A percentile compares a stretch with the other conserved stretches of the same genome.
These are phyloP conservation scores for Arenicola marina DNA, from an alignment of 2,888 invertebrate species.

Conservation along the genomic window DNA sequence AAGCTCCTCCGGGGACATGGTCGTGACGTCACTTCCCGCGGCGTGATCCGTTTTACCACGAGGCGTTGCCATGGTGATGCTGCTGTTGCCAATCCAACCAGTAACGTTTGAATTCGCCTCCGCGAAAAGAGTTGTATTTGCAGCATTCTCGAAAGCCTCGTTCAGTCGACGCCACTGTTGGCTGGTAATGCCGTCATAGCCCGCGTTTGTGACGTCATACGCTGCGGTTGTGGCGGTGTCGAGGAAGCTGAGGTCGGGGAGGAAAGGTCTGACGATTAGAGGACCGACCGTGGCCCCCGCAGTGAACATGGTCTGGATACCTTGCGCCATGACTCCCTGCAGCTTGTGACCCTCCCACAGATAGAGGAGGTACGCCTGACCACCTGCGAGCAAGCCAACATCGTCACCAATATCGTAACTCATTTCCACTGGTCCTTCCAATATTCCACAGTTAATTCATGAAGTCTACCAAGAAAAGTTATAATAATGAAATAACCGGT, in stretches of 20 bases:
- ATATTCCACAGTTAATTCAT: too few relatives aligned
- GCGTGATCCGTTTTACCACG: not conserved
- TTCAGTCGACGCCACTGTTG: too few relatives aligned
- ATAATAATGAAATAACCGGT: too few relatives aligned
- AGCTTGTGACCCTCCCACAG: slow-evolving; percentile 17
- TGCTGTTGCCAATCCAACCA: not conserved
- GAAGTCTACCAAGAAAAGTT: too few relatives aligned
- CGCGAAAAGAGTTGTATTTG: too few relatives aligned
- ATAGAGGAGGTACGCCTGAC: slow-evolving; percentile 21
- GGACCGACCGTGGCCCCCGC: slow-evolving; percentile 23
- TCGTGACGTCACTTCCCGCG: not conserved
- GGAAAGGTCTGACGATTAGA: slow-evolving; percentile 18
- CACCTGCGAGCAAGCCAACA: slow-evolving; percentile 10
- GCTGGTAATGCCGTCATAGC: slow-evolving; percentile 1
- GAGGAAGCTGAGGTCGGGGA: slow-evolving; percentile 11
- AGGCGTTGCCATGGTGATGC: too few relatives aligned
- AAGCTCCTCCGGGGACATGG: not conserved
- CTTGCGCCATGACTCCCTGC: slow-evolving; percentile 16
- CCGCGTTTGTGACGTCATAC: not conserved
- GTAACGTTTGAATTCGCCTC: not conserved
- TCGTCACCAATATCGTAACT: slow-evolving; percentile 21
- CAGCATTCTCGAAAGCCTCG: too few relatives aligned
- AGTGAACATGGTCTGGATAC: slow-evolving; percentile 21
- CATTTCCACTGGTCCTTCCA: too few relatives aligned
- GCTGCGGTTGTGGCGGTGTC: slow-evolving; percentile 7